Conservation (phyloP, 2,888 invertebrate genomes). For the Phaonia tiefii region DNA sequence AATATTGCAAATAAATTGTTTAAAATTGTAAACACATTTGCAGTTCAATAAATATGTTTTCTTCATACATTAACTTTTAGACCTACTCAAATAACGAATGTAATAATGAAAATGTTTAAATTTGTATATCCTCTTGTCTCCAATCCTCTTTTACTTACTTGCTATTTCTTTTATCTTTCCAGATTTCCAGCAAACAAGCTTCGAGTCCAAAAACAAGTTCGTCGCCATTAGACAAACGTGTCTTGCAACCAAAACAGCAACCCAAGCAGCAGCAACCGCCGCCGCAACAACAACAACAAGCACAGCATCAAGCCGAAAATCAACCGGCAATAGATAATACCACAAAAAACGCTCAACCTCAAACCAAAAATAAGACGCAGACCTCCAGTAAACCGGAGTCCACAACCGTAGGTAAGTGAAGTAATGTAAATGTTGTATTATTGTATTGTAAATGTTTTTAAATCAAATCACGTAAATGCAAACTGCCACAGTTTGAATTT, state of each 20-base stretch:
- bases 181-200: slow-evolving; percentile 80
- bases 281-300: slow-evolving; percentile 55
- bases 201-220: slow-evolving; percentile 78
- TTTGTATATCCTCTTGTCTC: too few species aligned
- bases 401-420: slow-evolving; percentile 75
- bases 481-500: too few species aligned
- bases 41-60: background rate
- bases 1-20: too few species aligned
- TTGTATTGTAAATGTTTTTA: too few species aligned
- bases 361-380: slow-evolving; percentile 69
- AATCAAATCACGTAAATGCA: too few species aligned
- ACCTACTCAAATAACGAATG: background rate
- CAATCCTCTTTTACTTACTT: too few species aligned
- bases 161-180: slow-evolving; percentile 61
- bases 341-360: slow-evolving; percentile 48
- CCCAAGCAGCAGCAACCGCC: slow-evolving; percentile 73
- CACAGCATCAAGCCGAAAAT: slow-evolving; percentile 74
- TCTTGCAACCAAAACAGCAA: slow-evolving; percentile 85
- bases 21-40: too few species aligned
- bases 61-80: background rate
- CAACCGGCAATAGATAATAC: slow-evolving; percentile 52
- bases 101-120: too few species aligned
- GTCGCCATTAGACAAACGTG: slow-evolving; percentile 84
- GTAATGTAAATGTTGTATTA: too few species aligned
- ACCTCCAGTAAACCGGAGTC: slow-evolving; percentile 68